Percentiles rank a stretch among this genome's conserved stretches.
Conservation (phyloP, 2,113 vertebrate species). For the Pipra filicauda region DNA sequence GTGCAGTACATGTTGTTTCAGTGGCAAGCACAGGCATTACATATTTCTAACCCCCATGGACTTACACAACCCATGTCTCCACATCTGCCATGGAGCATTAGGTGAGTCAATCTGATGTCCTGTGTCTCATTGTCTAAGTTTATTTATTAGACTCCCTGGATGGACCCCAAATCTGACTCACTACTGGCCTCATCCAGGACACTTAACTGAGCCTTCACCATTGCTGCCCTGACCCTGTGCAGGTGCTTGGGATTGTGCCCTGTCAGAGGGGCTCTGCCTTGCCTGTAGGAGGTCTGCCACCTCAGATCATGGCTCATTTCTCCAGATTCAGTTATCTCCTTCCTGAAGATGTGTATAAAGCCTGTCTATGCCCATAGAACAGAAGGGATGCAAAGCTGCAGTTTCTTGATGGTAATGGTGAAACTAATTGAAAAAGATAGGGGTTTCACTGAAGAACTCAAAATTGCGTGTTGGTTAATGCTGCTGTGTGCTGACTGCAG, state of each 20-base stretch:
- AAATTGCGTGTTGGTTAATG: neutral
- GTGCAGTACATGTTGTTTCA: neutral
- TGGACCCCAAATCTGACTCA: neutral
- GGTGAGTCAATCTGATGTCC: neutral
- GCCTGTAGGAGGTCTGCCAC: fast-evolving
- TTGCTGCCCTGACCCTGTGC: neutral
- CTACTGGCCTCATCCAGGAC: neutral
- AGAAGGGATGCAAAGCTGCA: neutral
- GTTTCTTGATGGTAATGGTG: neutral
- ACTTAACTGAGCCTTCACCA: neutral
- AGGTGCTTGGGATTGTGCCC: neutral
- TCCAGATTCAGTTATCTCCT: neutral
- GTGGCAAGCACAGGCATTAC: neutral
- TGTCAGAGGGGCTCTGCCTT: fast-evolving
- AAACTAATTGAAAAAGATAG: neutral
- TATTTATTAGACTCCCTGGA: neutral
- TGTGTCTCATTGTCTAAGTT: neutral
- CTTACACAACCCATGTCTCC: neutral
- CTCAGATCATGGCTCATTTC: fast-evolving
- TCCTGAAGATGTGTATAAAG: neutral
- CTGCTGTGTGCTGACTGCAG: neutral
- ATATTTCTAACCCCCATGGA: fast-evolving
- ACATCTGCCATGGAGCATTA: neutral
- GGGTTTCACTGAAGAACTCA: neutral
- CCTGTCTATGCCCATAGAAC: neutral